Percentiles rank a stretch among this genome's conserved stretches.
Evolutionary conservation across 2,113 vertebrate genomes (phyloP).

Genomic region (Alouatta palliata): DNA sequence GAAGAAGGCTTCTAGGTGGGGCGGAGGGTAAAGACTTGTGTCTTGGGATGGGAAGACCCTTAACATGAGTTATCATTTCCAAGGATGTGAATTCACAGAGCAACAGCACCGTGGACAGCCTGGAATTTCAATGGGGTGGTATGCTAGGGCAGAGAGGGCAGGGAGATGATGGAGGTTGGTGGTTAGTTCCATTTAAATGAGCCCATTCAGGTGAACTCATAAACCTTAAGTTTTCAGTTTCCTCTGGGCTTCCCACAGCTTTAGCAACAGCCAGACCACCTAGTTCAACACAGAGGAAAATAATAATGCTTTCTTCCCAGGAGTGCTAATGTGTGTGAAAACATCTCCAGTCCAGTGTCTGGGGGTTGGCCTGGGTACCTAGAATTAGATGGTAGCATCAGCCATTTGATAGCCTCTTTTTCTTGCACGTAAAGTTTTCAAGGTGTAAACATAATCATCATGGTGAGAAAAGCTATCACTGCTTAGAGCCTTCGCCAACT

Average conservation of each 20-base stretch:
- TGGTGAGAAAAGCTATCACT: background rate
- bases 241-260: background rate
- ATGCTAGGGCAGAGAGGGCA: accelerated
- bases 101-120: background rate
- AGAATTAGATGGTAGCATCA: background rate
- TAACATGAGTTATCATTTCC: no score
- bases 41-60: no score
- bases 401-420: slow-evolving; percentile 1
- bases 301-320: background rate
- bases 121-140: background rate
- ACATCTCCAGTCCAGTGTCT: background rate
- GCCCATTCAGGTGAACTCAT: background rate
- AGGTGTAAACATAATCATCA: background rate
- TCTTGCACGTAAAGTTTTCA: slow-evolving; percentile 43
- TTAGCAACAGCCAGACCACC: background rate
- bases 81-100: background rate
- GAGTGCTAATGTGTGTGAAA: slow-evolving; percentile 12
- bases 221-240: background rate
- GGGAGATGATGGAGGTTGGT: accelerated
- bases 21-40: background rate
- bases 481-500: background rate
- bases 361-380: background rate
- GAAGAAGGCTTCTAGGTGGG: background rate
- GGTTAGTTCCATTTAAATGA: background rate
- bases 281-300: background rate